These are phyloP conservation scores for Lethenteron camtschaticum DNA, from an alignment of 2,113 vertebrate genomes.

Conservation along the genomic window DNA sequence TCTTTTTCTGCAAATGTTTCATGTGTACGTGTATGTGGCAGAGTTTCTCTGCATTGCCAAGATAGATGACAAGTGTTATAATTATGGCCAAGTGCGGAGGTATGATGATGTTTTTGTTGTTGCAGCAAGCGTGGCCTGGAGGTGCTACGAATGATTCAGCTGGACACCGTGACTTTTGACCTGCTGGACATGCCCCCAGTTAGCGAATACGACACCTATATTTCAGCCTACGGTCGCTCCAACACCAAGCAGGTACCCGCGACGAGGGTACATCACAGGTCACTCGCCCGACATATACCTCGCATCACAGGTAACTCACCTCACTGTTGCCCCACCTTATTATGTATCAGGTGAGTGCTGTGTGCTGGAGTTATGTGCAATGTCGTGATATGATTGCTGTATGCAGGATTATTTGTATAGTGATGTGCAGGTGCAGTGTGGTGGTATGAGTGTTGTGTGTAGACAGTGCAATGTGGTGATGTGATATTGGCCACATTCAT, in stretches of 20 bases:
- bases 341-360: not conserved
- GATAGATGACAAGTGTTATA: too few relatives aligned
- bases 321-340: not conserved
- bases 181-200: slow-evolving; percentile 64
- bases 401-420: not conserved
- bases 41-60: too few relatives aligned
- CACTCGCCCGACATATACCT: not conserved
- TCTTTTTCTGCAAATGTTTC: too few relatives aligned
- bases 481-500: too few relatives aligned
- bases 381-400: not conserved
- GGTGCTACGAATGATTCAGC: slow-evolving; percentile 55
- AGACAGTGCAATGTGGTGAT: too few relatives aligned
- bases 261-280: too few relatives aligned
- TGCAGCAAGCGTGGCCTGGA: slow-evolving; percentile 48
- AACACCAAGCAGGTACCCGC: slow-evolving; percentile 60
- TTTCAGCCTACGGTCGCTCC: slow-evolving; percentile 55
- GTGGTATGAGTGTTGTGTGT: too few relatives aligned
- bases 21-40: too few relatives aligned
- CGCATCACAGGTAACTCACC: not conserved
- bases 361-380: not conserved
- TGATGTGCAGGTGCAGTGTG: too few relatives aligned
- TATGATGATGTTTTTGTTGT: slow-evolving; percentile 5
- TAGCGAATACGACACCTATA: slow-evolving; percentile 83
- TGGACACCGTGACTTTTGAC: slow-evolving; percentile 53
- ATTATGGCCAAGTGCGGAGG: too few relatives aligned